Base-by-base conservation (phyloP, 2,113 vertebrate genomes). In the Butorides virescens region DNA sequence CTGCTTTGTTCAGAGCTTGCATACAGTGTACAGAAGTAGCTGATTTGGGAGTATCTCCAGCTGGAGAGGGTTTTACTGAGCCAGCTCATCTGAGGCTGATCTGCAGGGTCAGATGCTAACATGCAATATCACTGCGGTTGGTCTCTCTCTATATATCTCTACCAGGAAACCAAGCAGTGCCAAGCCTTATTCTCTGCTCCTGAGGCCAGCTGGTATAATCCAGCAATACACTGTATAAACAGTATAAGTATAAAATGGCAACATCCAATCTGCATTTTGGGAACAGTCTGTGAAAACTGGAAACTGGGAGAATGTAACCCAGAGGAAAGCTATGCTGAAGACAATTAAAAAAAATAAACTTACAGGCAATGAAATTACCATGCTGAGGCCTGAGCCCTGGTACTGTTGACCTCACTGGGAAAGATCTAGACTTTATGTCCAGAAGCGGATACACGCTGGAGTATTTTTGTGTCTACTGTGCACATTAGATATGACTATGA, bases 401-500 rank as follows among this genome's bases (percentile, higher is more conserved):
- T 18, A 36, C 15, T 73, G 36, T 36, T 84, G 79, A 73, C 68
- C 8, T 65, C 7, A 34, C n/a, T 16, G 26, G 18, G 26, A 83
- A 59, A 56, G 16, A 58, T 53, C 25, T 73, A 21, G 18, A 39
- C 5, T 22, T 5, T 56, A 10, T 55, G 6, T 61, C 12, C 62
- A 68, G 53, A 68, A 47, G 27, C 19, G 30, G 22, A 46, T 46
- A 37, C 15, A 13, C 15, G 5, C 17, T 91, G 53, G 20, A 72
- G 10, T n/a, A 27, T 50, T 53, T 88, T 83, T 68, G 36, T 68
- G 26, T 13, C 63, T 73, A 6, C 39, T 50, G 3, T 66, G 12
- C 0, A 0, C 44, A 15, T 15, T 39, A 52, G 23, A 56, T 61
- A 58, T n/a, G 36, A 44, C 21, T 73, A 17, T 53, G 11, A 49